Conservation (phyloP, 2,888 invertebrate genomes). For the Serrognathus titanus region DNA sequence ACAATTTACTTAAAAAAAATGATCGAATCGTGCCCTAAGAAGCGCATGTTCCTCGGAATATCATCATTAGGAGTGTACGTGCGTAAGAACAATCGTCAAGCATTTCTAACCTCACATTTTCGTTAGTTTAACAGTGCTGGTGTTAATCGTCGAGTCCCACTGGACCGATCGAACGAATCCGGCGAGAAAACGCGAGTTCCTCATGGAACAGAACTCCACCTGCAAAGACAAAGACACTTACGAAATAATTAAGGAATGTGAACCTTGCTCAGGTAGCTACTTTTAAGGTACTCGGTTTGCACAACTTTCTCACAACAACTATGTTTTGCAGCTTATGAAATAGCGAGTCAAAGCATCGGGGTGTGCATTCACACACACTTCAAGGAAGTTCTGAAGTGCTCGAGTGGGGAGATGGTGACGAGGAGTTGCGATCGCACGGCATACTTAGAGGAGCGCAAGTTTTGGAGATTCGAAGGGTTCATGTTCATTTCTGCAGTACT, state of each 20-base stretch:
- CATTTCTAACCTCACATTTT: constrained; percentile 24
- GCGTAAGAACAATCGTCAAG: constrained; percentile 16
- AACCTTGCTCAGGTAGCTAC: constrained; percentile 72
- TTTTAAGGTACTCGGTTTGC: background rate
- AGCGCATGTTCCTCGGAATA: constrained; percentile 78
- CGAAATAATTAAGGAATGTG: constrained; percentile 71
- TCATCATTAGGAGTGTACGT: constrained; percentile 73
- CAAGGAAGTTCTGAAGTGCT: constrained; percentile 78
- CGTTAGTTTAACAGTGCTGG: constrained; percentile 74
- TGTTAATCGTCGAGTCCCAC: constrained; percentile 77
- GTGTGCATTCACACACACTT: constrained; percentile 80
- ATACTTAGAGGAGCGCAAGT: constrained; percentile 78
- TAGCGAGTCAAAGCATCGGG: constrained; percentile 75
- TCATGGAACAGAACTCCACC: constrained; percentile 73
- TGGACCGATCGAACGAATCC: constrained; percentile 57
- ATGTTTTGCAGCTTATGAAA: constrained; percentile 66
- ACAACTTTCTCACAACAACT: background rate
- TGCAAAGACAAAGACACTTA: constrained; percentile 74
- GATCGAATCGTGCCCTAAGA: constrained; percentile 82
- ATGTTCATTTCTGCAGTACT: constrained; percentile 63
- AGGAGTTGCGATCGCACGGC: constrained; percentile 84
- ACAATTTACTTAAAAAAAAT: constrained; percentile 45
- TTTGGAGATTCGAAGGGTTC: constrained; percentile 77
- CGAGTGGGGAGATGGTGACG: constrained; percentile 75
- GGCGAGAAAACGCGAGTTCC: constrained; percentile 59